These are phyloP conservation scores for Solenopsis fugax DNA, from an alignment of 1,140 invertebrate genomes.

Conservation along the genomic window DNA sequence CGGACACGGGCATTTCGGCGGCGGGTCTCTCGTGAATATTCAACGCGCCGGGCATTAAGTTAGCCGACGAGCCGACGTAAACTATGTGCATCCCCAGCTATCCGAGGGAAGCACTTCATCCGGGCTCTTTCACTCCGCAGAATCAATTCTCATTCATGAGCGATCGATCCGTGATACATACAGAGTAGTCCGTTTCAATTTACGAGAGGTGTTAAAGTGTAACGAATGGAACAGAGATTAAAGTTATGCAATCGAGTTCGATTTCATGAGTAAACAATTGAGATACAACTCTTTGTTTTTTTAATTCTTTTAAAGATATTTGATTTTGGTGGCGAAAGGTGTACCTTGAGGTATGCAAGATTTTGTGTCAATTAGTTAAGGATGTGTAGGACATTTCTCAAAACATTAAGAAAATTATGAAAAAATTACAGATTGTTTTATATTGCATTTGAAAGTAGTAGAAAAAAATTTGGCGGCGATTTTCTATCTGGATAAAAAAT, in stretches of 20 bases:
- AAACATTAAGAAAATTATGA: too few species aligned
- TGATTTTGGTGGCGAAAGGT: background rate
- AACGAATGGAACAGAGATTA: background rate
- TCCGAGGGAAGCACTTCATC: slow-evolving; percentile 33
- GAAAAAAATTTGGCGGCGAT: too few species aligned
- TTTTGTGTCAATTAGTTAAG: too few species aligned
- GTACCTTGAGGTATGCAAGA: background rate
- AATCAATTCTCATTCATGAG: slow-evolving; percentile 61
- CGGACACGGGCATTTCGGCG: slow-evolving; percentile 45
- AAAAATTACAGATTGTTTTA: too few species aligned
- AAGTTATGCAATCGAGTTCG: background rate
- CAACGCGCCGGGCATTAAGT: slow-evolving; percentile 58
- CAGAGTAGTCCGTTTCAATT: background rate
- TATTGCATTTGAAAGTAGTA: too few species aligned
- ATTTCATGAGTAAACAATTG: background rate
- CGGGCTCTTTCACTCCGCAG: slow-evolving; percentile 39
- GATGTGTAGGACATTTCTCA: too few species aligned
- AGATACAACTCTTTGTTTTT: background rate
- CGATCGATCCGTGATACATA: slow-evolving; percentile 13
- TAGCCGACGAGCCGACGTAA: slow-evolving; percentile 45
- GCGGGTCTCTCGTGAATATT: slow-evolving; percentile 71
- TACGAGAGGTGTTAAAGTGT: slow-evolving; percentile 7
- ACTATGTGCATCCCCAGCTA: slow-evolving; percentile 1
- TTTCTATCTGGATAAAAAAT: too few species aligned
- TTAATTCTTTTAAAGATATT: background rate